Conservation (phyloP, 35 echinoderm and acorn worm genomes). For the Ptychodera flava region DNA sequence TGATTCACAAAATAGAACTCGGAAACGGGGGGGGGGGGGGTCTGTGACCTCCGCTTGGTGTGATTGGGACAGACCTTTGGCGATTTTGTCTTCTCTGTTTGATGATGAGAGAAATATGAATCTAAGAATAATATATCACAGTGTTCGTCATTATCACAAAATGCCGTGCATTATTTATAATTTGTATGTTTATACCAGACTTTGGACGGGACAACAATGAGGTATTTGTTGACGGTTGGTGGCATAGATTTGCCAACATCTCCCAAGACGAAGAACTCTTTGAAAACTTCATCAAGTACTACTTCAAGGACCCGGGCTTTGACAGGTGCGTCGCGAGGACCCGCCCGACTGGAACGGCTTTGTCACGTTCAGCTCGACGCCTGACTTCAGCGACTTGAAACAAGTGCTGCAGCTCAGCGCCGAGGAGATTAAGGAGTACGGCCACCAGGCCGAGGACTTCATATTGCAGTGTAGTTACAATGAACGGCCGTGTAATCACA, state of each 20-base stretch:
- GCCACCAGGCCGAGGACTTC: slow-evolving; percentile 28
- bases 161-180: no score
- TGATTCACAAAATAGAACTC: no score
- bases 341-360: slow-evolving; percentile 35
- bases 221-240: background rate
- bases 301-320: slow-evolving; percentile 22
- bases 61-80: no score
- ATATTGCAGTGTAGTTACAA: slow-evolving; percentile 40
- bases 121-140: no score
- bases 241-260: background rate
- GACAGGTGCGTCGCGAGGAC: slow-evolving; percentile 20
- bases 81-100: no score
- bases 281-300: slow-evolving; percentile 6
- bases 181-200: no score
- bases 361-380: slow-evolving; percentile 24
- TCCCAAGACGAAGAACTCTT: background rate
- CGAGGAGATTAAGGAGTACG: slow-evolving; percentile 11
- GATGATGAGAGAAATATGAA: no score
- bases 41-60: no score
- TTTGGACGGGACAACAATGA: no score
- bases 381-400: slow-evolving; percentile 28
- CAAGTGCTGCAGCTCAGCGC: slow-evolving; percentile 4
- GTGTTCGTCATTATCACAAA: no score
- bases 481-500: slow-evolving; percentile 2
- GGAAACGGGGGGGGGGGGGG: no score